Percentiles rank a stretch among this genome's conserved stretches.
These are phyloP conservation scores for Synanthedon myopaeformis DNA, from an alignment of 2,888 invertebrate species.

Conservation along the genomic window DNA sequence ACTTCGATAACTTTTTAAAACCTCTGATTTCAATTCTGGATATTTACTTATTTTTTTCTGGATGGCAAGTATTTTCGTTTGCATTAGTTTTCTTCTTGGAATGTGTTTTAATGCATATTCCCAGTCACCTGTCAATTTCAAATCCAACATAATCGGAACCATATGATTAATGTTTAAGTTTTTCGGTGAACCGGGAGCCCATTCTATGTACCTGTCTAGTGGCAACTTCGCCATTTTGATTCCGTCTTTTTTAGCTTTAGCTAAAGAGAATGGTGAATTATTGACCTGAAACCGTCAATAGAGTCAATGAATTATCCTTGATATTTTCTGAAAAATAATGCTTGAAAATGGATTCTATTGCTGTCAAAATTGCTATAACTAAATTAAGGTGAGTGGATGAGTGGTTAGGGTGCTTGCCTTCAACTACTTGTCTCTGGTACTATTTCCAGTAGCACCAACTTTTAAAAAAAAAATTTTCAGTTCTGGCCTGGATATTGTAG, in stretches of 20 bases:
- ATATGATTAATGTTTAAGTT: conserved; percentile 86
- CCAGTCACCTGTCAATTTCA: conserved; percentile 76
- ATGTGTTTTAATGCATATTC: conserved; percentile 76
- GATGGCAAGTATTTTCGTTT: conserved; percentile 52
- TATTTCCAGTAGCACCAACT: no score
- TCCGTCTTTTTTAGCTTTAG: conserved; percentile 85
- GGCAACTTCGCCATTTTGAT: conserved; percentile 85
- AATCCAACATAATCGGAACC: conserved; percentile 77
- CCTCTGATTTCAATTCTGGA: conserved; percentile 23
- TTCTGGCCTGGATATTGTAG: no score
- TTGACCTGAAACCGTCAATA: conserved; percentile 38
- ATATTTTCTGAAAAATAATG: no score
- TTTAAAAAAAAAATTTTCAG: no score
- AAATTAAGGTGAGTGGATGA: no score
- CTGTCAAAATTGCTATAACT: no score
- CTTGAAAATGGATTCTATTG: no score
- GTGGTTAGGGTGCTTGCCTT: no score
- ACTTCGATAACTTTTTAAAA: conserved; percentile 28
- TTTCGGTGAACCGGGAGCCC: conserved; percentile 83
- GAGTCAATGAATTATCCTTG: no score
- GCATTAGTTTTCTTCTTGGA: conserved; percentile 77
- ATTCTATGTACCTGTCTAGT: conserved; percentile 80
- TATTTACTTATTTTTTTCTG: conserved; percentile 37
- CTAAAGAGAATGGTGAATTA: conserved; percentile 78
- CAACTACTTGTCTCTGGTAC: no score